These are phyloP conservation scores for Euplagia quadripunctaria DNA, from an alignment of 2,888 invertebrate genomes.

Conservation along the genomic window DNA sequence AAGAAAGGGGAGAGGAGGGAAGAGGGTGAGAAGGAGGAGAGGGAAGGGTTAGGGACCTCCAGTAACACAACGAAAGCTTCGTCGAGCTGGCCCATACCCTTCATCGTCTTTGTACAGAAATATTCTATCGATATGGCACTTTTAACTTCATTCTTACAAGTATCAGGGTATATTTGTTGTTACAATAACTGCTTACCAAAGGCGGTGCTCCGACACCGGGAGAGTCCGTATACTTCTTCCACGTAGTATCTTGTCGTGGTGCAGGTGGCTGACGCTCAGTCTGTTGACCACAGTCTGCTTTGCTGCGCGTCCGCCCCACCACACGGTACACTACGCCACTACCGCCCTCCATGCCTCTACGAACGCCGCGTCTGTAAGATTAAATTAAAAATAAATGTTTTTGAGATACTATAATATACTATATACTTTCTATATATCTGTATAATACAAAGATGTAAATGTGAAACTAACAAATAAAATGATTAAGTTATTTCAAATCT, in stretches of 20 bases:
- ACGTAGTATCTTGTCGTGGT: constrained; percentile 84
- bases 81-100: no score
- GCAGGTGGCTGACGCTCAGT: constrained; percentile 78
- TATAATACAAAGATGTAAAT: no score
- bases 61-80: no score
- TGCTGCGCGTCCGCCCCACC: constrained; percentile 81
- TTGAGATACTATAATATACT: not conserved
- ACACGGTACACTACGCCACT: constrained; percentile 85
- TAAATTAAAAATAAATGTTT: constrained; percentile 5
- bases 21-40: no score
- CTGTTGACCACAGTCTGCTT: constrained; percentile 85
- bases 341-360: constrained; percentile 87
- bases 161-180: not conserved
- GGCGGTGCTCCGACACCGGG: constrained; percentile 89
- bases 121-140: no score
- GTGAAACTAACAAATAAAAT: no score
- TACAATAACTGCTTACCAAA: constrained; percentile 51
- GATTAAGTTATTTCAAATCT: no score
- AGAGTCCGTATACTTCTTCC: constrained; percentile 90
- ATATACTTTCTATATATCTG: no score
- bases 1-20: no score
- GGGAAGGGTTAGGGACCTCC: no score
- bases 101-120: no score
- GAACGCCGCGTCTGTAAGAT: constrained; percentile 84
- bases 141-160: not conserved